Evolutionary conservation across 2,888 invertebrate genomes (phyloP).

Genomic region (Piscicola geometra): DNA sequence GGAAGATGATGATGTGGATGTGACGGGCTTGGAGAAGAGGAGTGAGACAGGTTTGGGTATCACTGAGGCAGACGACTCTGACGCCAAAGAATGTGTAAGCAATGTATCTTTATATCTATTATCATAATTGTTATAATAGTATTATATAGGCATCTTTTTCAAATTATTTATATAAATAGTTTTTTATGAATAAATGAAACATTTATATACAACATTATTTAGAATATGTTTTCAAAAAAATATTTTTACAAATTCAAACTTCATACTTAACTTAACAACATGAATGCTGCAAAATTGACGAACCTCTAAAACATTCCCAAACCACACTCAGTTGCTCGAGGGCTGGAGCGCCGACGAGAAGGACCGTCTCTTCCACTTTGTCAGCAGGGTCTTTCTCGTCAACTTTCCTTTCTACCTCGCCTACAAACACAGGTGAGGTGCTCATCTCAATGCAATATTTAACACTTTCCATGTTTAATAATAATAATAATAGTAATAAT

Average conservation of each 20-base stretch:
- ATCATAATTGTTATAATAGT: too few species aligned
- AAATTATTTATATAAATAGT: too few species aligned
- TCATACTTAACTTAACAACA: too few species aligned
- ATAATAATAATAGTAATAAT: too few species aligned
- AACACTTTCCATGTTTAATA: too few species aligned
- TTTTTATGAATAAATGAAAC: too few species aligned
- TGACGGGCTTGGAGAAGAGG: slow-evolving; percentile 41
- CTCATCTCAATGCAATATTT: too few species aligned
- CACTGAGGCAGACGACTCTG: not conserved
- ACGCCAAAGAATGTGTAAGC: not conserved
- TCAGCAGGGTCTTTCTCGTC: slow-evolving; percentile 79
- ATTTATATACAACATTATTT: too few species aligned
- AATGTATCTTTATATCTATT: not conserved
- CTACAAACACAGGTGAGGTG: slow-evolving; percentile 67
- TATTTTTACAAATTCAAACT: too few species aligned
- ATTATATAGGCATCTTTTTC: too few species aligned
- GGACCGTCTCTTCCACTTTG: slow-evolving; percentile 79
- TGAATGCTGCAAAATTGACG: too few species aligned
- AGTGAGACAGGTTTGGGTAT: not conserved
- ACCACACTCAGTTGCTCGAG: slow-evolving; percentile 39
- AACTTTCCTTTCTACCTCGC: slow-evolving; percentile 72
- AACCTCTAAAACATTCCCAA: too few species aligned
- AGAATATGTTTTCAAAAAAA: not conserved
- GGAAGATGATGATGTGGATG: slow-evolving; percentile 38
- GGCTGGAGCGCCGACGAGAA: slow-evolving; percentile 75